These are phyloP conservation scores for Lamprologus speciosus DNA, from an alignment of 2,113 vertebrate species.

Conservation along the genomic window DNA sequence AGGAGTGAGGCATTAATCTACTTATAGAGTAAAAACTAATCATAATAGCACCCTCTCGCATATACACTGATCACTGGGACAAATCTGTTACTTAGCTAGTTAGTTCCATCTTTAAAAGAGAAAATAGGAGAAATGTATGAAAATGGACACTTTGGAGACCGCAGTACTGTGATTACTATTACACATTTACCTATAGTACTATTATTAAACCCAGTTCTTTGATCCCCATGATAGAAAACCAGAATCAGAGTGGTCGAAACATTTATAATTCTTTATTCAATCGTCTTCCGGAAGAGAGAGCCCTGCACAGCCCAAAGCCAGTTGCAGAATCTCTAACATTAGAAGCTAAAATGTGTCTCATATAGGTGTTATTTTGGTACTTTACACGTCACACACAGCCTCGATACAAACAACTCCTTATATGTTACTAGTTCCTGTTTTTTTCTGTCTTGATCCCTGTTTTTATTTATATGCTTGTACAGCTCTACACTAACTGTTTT, in stretches of 20 bases:
- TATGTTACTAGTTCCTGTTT: neutral
- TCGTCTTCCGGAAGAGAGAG: neutral
- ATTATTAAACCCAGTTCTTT: neutral
- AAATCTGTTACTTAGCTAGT: neutral
- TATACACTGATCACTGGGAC: neutral
- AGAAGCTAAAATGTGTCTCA: neutral
- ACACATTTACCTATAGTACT: neutral
- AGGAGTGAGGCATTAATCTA: neutral
- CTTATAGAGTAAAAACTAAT: neutral
- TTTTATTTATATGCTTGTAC: neutral
- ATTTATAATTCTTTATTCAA: neutral
- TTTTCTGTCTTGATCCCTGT: neutral
- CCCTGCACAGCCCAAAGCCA: neutral
- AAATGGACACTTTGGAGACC: neutral
- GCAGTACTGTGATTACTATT: neutral
- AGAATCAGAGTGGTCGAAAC: neutral
- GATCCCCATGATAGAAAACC: neutral
- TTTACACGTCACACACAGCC: neutral
- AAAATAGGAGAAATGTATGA: neutral
- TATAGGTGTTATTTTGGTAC: neutral
- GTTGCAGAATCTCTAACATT: neutral
- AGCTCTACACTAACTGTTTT: neutral
- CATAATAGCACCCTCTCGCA: neutral
- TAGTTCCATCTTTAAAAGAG: neutral
- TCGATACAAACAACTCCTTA: neutral